Evolutionary conservation across 1,140 invertebrate species (phyloP).

Genomic region (Mesaphorura yosii): DNA sequence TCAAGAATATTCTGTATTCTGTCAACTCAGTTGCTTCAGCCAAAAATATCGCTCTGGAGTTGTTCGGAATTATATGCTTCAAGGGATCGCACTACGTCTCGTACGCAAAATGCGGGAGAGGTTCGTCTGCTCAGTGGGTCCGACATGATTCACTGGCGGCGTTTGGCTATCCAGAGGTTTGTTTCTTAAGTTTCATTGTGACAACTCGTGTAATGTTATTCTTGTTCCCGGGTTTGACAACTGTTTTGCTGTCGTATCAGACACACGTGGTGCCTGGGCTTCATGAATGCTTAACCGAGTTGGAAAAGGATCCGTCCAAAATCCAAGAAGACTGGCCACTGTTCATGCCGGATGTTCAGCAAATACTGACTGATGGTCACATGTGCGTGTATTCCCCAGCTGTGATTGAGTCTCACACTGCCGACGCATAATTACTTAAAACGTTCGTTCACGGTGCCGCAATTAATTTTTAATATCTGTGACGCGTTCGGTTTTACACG

Average conservation of each 20-base stretch:
- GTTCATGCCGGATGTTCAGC: constrained; percentile 4
- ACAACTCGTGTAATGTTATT: not conserved
- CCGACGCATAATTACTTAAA: not conserved
- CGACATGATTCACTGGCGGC: not conserved
- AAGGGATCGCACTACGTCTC: not conserved
- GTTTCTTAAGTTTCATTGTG: not conserved
- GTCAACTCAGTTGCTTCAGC: not conserved
- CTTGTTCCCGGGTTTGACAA: not conserved
- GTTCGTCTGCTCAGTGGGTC: not conserved
- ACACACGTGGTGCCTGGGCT: not conserved
- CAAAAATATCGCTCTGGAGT: not conserved
- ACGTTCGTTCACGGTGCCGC: not conserved
- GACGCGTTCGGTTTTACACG: too few relatives aligned
- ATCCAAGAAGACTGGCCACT: not conserved
- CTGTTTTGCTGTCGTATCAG: not conserved
- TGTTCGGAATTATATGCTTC: constrained; percentile 1
- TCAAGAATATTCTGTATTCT: too few relatives aligned
- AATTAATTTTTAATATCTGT: not conserved
- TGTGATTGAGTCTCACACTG: too few relatives aligned
- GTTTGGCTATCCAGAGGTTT: not conserved
- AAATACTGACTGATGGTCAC: not conserved
- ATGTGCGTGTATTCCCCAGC: constrained; percentile 4
- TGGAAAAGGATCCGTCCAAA: constrained; percentile 1
- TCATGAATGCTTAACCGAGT: not conserved
- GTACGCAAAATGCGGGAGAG: constrained; percentile 5